Base-by-base conservation (phyloP, 1,140 invertebrate genomes). In the Lepidurus apus region DNA sequence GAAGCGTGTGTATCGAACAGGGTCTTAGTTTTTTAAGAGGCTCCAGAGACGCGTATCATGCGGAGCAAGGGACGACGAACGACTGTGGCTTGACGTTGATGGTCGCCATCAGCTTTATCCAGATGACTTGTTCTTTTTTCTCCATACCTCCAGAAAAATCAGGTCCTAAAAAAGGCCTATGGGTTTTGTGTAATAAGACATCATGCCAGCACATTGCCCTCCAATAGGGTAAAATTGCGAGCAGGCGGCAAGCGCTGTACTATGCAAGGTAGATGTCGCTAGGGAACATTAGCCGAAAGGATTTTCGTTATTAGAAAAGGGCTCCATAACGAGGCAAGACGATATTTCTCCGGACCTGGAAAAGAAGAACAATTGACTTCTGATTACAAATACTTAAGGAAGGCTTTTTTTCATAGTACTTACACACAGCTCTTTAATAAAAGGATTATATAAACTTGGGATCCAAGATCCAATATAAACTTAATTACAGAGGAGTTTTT, bases 41-140 rank as follows among this genome's bases (percentile, higher is more conserved):
- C 53, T 65, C 53, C 13, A 65, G 53, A 65, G 53, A 65, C 17
- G 53, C 53, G 53, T 65, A 65, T 65, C 53, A 65, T 65, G 53
- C 53, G 53, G 53, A 65, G 9, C 34, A 21, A 21, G 53, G 17
- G 21, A 65, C 53, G 53, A 17, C 21, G 53, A 65, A 65, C 53
- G 53, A 65, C 53, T 65, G 53, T 17, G 13, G 53, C 53, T n/a
- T 65, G 53, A 65, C 53, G 21, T 65, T 65, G 53, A 65, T 65
- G 53, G 53, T 65, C 53, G 21, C 53, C 2, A 65, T 65, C 8
- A 65, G n/a, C 17, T 65, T 7, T 17, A 65, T 21, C 17, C 6
- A 0, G 53, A 65, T 65, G 53, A n/a, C 21, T 65, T 21, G 4
- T 65, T 65, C 8, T n/a, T 7, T 7, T 17, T 9, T 21, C n/a